phyloP scores from a whole-genome alignment of 2,113 vertebrate species.

The Australoheros scitulus region DNA sequence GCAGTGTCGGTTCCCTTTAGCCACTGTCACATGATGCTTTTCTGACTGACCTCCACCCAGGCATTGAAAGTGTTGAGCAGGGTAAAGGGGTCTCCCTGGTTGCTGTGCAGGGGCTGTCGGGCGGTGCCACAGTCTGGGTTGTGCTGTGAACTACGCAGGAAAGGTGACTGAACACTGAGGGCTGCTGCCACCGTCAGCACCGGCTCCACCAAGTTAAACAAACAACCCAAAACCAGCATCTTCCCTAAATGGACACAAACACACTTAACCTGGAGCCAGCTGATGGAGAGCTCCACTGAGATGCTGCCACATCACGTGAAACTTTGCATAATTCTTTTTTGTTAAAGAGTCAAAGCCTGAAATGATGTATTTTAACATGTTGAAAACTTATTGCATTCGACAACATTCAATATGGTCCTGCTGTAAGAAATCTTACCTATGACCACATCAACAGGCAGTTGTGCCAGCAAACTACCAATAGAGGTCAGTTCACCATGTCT shows the following conservation, averaged over 20 bases:
- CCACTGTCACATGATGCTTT: not conserved
- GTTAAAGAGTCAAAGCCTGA: not conserved
- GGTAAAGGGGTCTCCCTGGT: slow-evolving; percentile 90
- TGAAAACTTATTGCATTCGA: not conserved
- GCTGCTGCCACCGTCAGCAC: slow-evolving; percentile 86
- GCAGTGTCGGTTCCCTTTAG: not conserved
- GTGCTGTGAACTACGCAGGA: slow-evolving; percentile 82
- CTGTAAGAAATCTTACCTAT: slow-evolving; percentile 80
- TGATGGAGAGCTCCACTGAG: not conserved
- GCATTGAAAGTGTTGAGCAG: slow-evolving; percentile 90
- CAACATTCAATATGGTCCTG: not conserved
- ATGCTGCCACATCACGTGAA: accelerated
- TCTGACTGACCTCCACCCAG: slow-evolving; percentile 87
- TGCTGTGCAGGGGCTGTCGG: slow-evolving; percentile 85
- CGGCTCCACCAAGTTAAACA: slow-evolving; percentile 86
- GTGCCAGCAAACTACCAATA: slow-evolving; percentile 87
- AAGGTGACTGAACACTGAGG: slow-evolving; percentile 89
- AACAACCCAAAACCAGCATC: slow-evolving; percentile 88
- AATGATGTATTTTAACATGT: not conserved
- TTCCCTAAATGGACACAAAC: slow-evolving; percentile 81
- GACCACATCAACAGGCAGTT: slow-evolving; percentile 92
- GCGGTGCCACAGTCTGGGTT: slow-evolving; percentile 80
- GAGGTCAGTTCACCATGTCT: slow-evolving; percentile 79
- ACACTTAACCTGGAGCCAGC: not conserved
- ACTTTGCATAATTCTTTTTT: not conserved